A percentile compares a stretch with the other conserved stretches of the same genome.
Conservation (phyloP, 2,113 vertebrate genomes). For the Puntigrus tetrazona region DNA sequence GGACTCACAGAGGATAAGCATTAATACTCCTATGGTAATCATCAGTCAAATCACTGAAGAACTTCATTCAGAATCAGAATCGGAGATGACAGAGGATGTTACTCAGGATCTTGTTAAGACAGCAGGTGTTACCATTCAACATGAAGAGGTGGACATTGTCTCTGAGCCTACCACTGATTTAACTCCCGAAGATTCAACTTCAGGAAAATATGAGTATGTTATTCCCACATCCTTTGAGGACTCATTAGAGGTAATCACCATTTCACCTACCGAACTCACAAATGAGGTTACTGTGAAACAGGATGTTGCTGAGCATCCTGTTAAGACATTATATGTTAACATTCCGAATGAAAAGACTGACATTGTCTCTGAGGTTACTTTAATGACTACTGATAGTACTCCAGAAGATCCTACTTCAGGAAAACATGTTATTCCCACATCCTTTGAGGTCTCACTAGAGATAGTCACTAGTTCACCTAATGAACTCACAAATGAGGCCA, state of each 20-base stretch:
- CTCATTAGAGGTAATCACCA: not conserved
- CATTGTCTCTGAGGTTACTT: slow-evolving; percentile 12
- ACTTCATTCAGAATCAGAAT: not conserved
- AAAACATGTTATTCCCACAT: not conserved
- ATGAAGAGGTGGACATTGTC: not conserved
- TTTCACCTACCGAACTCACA: not conserved
- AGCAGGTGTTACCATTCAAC: not conserved
- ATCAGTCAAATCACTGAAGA: not conserved
- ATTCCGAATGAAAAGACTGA: not conserved
- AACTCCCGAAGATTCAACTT: not conserved
- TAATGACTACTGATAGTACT: not conserved
- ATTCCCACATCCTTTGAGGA: slow-evolving; percentile 15
- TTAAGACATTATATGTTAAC: not conserved
- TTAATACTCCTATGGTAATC: not conserved
- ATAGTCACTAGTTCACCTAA: not conserved
- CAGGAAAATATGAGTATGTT: slow-evolving; percentile 1
- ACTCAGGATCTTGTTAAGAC: not conserved
- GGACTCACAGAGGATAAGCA: not conserved
- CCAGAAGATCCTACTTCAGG: not conserved
- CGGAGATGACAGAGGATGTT: not conserved
- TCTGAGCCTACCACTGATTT: slow-evolving; percentile 22
- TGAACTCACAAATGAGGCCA: not conserved
- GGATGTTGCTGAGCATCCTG: not conserved
- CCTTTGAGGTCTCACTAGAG: slow-evolving; percentile 16
- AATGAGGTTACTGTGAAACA: not conserved